phyloP scores from a whole-genome alignment of 2,888 invertebrate genomes.

The Pterobdella sp. region DNA sequence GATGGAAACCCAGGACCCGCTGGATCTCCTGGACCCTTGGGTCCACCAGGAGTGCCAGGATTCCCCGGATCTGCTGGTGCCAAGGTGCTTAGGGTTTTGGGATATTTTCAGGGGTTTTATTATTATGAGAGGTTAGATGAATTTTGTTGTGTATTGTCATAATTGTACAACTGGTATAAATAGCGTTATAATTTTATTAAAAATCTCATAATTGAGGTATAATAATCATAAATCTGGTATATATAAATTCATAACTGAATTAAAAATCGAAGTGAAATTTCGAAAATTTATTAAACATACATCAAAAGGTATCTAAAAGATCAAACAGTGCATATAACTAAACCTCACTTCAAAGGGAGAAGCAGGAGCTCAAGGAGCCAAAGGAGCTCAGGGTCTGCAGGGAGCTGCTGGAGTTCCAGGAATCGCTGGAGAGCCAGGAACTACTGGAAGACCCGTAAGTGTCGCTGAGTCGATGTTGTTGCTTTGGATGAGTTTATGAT shows the following conservation, averaged over 20 bases:
- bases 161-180: too few species aligned
- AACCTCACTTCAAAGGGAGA: slow-evolving; percentile 30
- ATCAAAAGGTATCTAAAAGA: too few species aligned
- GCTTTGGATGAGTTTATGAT: not conserved
- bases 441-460: slow-evolving; percentile 27
- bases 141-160: too few species aligned
- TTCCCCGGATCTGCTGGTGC: slow-evolving; percentile 38
- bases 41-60: slow-evolving; percentile 38
- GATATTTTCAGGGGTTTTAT: not conserved
- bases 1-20: slow-evolving; percentile 37
- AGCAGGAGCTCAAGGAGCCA: slow-evolving; percentile 33
- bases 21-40: slow-evolving; percentile 35
- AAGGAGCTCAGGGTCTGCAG: slow-evolving; percentile 34
- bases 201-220: too few species aligned
- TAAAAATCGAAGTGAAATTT: too few species aligned
- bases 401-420: slow-evolving; percentile 34
- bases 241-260: too few species aligned
- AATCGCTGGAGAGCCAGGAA: slow-evolving; percentile 29
- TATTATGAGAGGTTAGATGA: too few species aligned
- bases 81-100: slow-evolving; percentile 37
- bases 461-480: not conserved
- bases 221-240: too few species aligned
- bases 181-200: too few species aligned
- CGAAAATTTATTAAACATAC: too few species aligned
- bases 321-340: too few species aligned